Percentiles rank a stretch among this genome's conserved stretches.
phyloP scores from a whole-genome alignment of 2,888 invertebrate species.

The Lasiommata megera region DNA sequence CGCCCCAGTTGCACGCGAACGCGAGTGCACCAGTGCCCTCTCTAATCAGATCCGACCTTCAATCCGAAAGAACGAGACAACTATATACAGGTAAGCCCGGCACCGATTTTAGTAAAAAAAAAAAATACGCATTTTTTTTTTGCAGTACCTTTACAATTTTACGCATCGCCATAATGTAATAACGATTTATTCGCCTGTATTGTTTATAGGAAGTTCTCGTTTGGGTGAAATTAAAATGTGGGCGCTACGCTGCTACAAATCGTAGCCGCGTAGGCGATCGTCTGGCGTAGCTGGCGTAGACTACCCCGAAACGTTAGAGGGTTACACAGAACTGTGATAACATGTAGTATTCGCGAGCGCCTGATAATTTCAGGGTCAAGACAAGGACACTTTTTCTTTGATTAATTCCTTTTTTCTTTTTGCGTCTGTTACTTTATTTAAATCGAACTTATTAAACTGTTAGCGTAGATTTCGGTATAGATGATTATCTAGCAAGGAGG shows the following conservation, averaged over 20 bases:
- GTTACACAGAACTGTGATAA: not conserved
- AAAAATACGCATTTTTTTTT: conserved; percentile 22
- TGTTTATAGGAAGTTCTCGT: conserved; percentile 1
- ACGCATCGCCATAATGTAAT: conserved; percentile 22
- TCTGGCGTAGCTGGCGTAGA: conserved; percentile 9
- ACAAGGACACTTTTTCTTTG: conserved; percentile 55
- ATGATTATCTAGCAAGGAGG: no score
- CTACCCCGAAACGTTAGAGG: conserved; percentile 3
- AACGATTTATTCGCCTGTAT: conserved; percentile 22
- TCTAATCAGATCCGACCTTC: conserved; percentile 71
- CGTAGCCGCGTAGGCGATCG: conserved; percentile 34
- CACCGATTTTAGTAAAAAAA: conserved; percentile 37
- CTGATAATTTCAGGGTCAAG: conserved; percentile 60
- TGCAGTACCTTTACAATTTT: not conserved
- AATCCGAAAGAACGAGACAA: conserved; percentile 74
- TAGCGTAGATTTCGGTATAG: no score
- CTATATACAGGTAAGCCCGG: conserved; percentile 68
- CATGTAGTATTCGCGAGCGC: conserved; percentile 3
- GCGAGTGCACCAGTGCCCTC: conserved; percentile 60
- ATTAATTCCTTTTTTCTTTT: no score
- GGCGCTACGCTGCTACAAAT: conserved; percentile 20
- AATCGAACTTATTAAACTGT: no score
- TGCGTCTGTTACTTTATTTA: no score
- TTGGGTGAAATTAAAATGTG: not conserved
- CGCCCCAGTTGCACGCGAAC: conserved; percentile 55